A percentile compares a stretch with the other conserved stretches of the same genome.
Evolutionary conservation across 2,888 invertebrate genomes (phyloP).

Genomic region (Eristalis intricaria): DNA sequence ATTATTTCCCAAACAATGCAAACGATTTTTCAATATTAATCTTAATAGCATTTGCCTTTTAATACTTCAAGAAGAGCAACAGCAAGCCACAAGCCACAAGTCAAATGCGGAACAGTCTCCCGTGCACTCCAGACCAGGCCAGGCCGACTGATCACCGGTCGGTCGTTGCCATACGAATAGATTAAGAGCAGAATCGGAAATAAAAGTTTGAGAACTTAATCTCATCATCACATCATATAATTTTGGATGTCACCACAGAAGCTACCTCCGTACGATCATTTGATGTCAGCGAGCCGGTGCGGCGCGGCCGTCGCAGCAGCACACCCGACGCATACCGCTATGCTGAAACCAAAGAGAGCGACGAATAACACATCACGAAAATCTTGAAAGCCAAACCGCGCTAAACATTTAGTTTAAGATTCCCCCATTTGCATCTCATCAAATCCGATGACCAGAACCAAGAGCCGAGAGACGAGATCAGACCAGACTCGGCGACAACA

Average conservation of each 20-base stretch:
- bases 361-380: slow-evolving; percentile 34
- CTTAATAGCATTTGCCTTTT: slow-evolving; percentile 71
- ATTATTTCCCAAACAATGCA: slow-evolving; percentile 65
- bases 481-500: slow-evolving; percentile 10
- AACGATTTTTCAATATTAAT: slow-evolving; percentile 72
- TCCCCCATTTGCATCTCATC: slow-evolving; percentile 74
- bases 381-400: slow-evolving; percentile 71
- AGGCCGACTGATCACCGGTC: slow-evolving; percentile 6
- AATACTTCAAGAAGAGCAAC: slow-evolving; percentile 49
- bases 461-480: background rate
- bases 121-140: background rate
- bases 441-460: slow-evolving; percentile 71
- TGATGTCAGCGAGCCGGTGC: slow-evolving; percentile 38
- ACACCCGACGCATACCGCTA: background rate
- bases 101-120: background rate
- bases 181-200: slow-evolving; percentile 74
- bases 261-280: slow-evolving; percentile 72
- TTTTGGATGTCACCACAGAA: slow-evolving; percentile 79
- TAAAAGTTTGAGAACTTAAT: slow-evolving; percentile 79
- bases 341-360: background rate
- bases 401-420: slow-evolving; percentile 72
- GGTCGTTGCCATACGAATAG: slow-evolving; percentile 67
- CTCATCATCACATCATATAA: slow-evolving; percentile 81
- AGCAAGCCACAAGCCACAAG: slow-evolving; percentile 37
- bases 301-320: slow-evolving; percentile 3